Conservation (phyloP, 2,888 invertebrate species). For the Drosophila anomelani region DNA sequence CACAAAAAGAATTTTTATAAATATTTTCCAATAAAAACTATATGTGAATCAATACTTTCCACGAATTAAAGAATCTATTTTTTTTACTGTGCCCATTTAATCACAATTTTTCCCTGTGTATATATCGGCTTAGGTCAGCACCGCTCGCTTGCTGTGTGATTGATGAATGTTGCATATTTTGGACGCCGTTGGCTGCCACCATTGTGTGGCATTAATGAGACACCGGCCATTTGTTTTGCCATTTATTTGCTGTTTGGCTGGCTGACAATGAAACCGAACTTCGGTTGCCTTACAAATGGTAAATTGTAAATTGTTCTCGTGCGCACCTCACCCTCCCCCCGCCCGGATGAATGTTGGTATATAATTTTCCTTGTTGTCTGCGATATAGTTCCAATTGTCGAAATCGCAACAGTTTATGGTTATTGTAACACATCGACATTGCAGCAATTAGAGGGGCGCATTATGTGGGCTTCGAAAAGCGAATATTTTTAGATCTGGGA, state of each 20-base stretch:
- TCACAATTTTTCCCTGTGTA: slow-evolving; percentile 4
- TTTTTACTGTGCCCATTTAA: not conserved
- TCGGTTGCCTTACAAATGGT: slow-evolving; percentile 40
- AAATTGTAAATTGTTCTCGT: slow-evolving; percentile 27
- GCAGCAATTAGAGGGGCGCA: slow-evolving; percentile 67
- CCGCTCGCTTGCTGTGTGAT: slow-evolving; percentile 69
- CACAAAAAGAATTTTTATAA: rapidly evolving
- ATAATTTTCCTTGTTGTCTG: slow-evolving; percentile 10
- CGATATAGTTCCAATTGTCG: slow-evolving; percentile 50
- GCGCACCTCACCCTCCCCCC: not conserved
- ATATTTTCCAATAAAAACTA: not conserved
- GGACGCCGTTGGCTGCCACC: slow-evolving; percentile 74
- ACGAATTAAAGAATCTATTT: not conserved
- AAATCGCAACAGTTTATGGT: slow-evolving; percentile 55
- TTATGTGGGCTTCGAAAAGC: slow-evolving; percentile 52
- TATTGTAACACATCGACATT: slow-evolving; percentile 61
- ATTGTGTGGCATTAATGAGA: slow-evolving; percentile 78
- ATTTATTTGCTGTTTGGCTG: slow-evolving; percentile 43
- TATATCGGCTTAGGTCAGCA: slow-evolving; percentile 16
- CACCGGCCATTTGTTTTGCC: slow-evolving; percentile 73
- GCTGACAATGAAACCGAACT: slow-evolving; percentile 59
- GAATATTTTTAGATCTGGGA: slow-evolving; percentile 5
- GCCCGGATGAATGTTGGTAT: slow-evolving; percentile 4
- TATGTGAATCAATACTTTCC: not conserved
- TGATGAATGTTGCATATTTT: slow-evolving; percentile 82